Base-by-base conservation (phyloP, 2,113 vertebrate species). In the Pygoscelis antarcticus region DNA sequence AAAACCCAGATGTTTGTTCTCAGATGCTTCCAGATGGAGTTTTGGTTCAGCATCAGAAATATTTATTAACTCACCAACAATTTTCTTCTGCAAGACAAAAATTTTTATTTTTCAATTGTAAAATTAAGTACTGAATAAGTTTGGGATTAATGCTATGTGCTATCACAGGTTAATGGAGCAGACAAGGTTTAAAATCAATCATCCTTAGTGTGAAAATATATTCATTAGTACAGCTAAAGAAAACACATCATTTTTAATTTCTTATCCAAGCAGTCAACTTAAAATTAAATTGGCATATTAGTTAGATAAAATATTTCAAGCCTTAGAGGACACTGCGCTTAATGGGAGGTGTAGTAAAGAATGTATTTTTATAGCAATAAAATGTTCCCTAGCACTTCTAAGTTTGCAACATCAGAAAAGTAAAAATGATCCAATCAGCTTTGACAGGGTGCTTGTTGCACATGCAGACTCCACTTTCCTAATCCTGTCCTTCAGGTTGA, bases 41-140 rank as follows among this genome's bases (percentile, higher is more conserved):
- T 96, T 87, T 91, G 70, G 77, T 84, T 91, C 49, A 87, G 62
- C 62, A 74, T 83, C 17, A 58, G 83, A 97, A 89, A 93, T 96
- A 93, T 88, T 93, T 96, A 52, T 85, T 91, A 89, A 90, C 7
- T 88, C 58, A 93, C 18, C 36, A 77, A 85, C 29, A 91, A 42
- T 62, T 79, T 64, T 72, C 7, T 80, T 16, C 51, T 69, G 6
- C 7, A 80, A 91, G 25, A 91, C 27, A 82, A 84, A 87, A 1
- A 58, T 44, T 81, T 90, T 54, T 74, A 72, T 66, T 88, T 94
- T 96, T 66, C 42, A 57, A 3, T 54, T 87, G 44, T 74, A 91
- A 91, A 89, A 77, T 71, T 8, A 86, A 76, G 42, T 55, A 70
- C 46, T 76, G n/a, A 70, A 83, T 27, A 90, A 51, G 1, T 61